phyloP scores from a whole-genome alignment of 2,113 vertebrate species.

The Bos indicus region DNA sequence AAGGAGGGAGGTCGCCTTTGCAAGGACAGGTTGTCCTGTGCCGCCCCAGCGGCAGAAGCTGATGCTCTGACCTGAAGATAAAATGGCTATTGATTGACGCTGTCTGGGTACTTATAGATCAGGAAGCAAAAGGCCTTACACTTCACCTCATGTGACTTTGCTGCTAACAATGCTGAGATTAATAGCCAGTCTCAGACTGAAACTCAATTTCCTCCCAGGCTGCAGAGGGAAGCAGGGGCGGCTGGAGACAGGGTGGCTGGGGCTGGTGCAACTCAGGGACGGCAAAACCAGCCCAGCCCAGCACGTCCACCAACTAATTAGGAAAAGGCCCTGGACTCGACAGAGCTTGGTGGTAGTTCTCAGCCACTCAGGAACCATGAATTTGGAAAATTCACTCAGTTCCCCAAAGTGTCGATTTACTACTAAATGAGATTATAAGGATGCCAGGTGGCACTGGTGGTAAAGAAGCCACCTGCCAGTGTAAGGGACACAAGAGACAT shows the following conservation, averaged over 20 bases:
- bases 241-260: background rate
- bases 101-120: background rate
- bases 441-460: background rate
- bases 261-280: rapidly evolving
- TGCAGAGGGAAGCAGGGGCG: background rate
- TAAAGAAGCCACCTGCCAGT: background rate
- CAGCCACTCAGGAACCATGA: background rate
- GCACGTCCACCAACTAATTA: rapidly evolving
- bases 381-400: background rate
- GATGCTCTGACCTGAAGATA: background rate
- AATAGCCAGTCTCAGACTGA: background rate
- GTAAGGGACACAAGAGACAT: background rate
- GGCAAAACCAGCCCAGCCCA: background rate
- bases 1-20: too few species aligned
- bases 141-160: background rate
- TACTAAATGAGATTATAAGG: background rate
- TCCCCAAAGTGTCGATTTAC: background rate
- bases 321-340: background rate
- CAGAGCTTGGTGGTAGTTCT: background rate
- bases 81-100: background rate
- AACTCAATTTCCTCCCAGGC: background rate
- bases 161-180: background rate
- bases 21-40: background rate
- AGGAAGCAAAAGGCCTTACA: background rate
- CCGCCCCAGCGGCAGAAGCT: background rate